phyloP scores from a whole-genome alignment of 2,888 invertebrate genomes.

The Aradus depressus region DNA sequence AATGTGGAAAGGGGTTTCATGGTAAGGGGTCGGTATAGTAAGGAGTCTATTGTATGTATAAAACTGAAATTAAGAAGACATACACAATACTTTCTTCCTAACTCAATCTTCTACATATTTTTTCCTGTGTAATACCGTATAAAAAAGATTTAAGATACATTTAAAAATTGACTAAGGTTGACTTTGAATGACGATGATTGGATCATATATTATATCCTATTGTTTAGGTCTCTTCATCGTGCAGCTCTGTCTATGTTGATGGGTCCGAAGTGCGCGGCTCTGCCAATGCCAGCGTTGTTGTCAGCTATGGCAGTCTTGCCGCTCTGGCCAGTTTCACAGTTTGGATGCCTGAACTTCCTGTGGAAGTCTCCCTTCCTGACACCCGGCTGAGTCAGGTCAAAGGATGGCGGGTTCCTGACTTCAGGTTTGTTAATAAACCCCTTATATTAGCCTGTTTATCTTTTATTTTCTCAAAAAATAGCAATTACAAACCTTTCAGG shows the following conservation, averaged over 20 bases:
- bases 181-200: not conserved
- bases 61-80: too few species aligned
- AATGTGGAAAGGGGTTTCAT: too few species aligned
- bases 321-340: constrained; percentile 82
- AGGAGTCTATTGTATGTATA: too few species aligned
- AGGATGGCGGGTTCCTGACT: constrained; percentile 83
- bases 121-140: too few species aligned
- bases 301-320: constrained; percentile 83
- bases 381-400: constrained; percentile 83
- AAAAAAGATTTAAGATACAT: too few species aligned
- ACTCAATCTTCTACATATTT: too few species aligned
- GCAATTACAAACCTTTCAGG: too few species aligned
- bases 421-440: constrained; percentile 31
- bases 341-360: constrained; percentile 92
- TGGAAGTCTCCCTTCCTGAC: constrained; percentile 82
- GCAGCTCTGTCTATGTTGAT: constrained; percentile 91
- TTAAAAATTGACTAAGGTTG: not conserved
- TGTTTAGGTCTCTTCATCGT: constrained; percentile 81
- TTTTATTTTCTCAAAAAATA: too few species aligned
- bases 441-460: not conserved
- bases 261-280: constrained; percentile 91
- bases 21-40: too few species aligned
- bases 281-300: constrained; percentile 85
- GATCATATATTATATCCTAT: not conserved
- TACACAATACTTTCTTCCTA: too few species aligned